Conservation (phyloP, 2,888 invertebrate genomes). For the Sinelater perroti region DNA sequence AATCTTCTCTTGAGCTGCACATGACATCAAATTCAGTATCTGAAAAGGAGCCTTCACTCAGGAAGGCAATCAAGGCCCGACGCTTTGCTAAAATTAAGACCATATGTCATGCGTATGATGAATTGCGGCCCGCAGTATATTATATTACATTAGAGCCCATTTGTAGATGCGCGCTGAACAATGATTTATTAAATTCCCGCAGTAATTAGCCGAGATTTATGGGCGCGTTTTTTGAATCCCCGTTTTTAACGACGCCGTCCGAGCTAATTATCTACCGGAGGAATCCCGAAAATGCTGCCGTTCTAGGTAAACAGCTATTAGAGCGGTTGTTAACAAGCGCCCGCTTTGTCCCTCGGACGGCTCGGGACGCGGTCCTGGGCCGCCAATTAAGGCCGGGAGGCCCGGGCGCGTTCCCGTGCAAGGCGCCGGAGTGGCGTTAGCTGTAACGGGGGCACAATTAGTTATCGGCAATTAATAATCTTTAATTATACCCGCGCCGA, state of each 20-base stretch:
- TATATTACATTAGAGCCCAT: conserved; percentile 41
- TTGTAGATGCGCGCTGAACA: conserved; percentile 39
- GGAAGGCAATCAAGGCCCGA: conserved; percentile 29
- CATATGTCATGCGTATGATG: conserved; percentile 38
- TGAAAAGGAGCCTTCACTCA: no score
- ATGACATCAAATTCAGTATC: no score
- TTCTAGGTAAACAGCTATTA: conserved; percentile 44
- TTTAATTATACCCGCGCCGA: conserved; percentile 35
- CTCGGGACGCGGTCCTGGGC: conserved; percentile 19
- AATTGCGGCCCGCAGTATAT: conserved; percentile 38
- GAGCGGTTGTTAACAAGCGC: conserved; percentile 43
- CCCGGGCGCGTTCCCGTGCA: no score
- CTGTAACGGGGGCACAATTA: conserved; percentile 33
- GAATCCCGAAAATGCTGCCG: conserved; percentile 42
- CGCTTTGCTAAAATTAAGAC: conserved; percentile 35
- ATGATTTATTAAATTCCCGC: conserved; percentile 41
- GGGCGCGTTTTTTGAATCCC: conserved; percentile 17
- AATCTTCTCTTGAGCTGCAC: no score
- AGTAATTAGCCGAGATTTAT: conserved; percentile 38
- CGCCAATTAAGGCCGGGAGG: no score
- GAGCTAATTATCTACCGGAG: conserved; percentile 40
- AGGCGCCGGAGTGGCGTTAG: conserved; percentile 16
- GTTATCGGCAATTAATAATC: conserved; percentile 40
- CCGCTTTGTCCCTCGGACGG: conserved; percentile 43
- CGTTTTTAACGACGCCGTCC: conserved; percentile 29